These are phyloP conservation scores for Macaca nemestrina DNA, from an alignment of 2,113 vertebrate genomes.

Conservation along the genomic window DNA sequence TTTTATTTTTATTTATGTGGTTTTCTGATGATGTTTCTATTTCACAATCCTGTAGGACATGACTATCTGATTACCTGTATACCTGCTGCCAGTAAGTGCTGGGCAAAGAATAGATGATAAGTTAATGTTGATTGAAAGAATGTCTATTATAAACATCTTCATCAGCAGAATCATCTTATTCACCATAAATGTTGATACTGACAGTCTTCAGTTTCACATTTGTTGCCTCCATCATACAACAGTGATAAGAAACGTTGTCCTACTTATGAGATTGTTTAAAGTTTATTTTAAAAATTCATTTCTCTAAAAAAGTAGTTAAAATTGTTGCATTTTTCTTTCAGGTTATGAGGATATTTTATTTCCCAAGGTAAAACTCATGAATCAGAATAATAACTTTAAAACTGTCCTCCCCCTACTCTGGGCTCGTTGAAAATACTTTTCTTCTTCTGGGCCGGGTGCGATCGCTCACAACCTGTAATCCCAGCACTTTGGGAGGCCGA, in stretches of 20 bases:
- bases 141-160: fast-evolving
- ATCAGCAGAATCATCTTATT: fast-evolving
- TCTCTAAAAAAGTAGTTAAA: neutral
- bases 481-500: too few relatives aligned
- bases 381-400: neutral
- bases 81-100: neutral
- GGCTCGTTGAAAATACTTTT: neutral
- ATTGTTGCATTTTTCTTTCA: neutral
- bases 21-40: neutral
- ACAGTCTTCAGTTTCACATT: neutral
- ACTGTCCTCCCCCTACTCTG: neutral
- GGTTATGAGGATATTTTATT: neutral
- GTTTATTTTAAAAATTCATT: neutral
- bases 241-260: neutral
- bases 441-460: too few relatives aligned
- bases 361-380: neutral
- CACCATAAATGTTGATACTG: fast-evolving
- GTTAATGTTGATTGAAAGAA: neutral
- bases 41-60: neutral
- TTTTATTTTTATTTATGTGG: neutral
- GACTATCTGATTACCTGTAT: fast-evolving
- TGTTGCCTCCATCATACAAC: fast-evolving
- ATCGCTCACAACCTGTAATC: too few relatives aligned
- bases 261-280: fast-evolving
- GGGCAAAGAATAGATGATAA: too few relatives aligned